These are phyloP conservation scores for Mungos mungo DNA, from an alignment of 2,113 vertebrate species.

Conservation along the genomic window DNA sequence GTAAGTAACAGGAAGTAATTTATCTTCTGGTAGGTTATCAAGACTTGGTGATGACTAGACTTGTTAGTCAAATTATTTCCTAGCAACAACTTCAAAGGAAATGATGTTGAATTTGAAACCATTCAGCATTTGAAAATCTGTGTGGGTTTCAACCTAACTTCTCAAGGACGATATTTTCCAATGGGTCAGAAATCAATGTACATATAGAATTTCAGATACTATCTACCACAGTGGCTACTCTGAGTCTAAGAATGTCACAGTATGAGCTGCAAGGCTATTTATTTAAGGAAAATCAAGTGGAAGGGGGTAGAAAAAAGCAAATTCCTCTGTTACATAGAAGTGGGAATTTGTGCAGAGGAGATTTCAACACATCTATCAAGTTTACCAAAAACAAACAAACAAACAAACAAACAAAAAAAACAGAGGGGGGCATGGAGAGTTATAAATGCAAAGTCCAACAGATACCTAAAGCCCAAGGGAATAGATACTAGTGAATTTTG, in stretches of 20 bases:
- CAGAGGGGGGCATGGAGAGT: not conserved
- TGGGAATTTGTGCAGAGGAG: not conserved
- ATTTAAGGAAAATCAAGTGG: not conserved
- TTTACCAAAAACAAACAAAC: not conserved
- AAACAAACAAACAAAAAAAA: no score
- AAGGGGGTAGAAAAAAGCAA: not conserved
- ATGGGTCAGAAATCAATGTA: not conserved
- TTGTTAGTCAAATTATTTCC: conserved; percentile 60
- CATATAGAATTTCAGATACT: not conserved
- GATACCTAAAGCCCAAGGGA: not conserved
- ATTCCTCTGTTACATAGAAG: not conserved
- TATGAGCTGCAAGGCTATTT: not conserved
- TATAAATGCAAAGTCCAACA: not conserved
- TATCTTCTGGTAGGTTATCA: conserved; percentile 45
- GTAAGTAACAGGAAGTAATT: conserved; percentile 56
- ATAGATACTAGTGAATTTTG: not conserved
- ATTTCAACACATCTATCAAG: not conserved
- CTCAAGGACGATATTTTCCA: conserved; percentile 22
- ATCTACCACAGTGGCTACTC: not conserved
- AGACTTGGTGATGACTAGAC: conserved; percentile 37
- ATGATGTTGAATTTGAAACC: not conserved
- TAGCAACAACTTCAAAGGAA: conserved; percentile 48
- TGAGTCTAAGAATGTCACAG: not conserved
- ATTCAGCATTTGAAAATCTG: not conserved
- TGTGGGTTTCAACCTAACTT: not conserved